Evolutionary conservation across 1,140 invertebrate species (phyloP), one percentile per base, ranked within the genome.

Genomic region (Macrobrachium rosenbergii): DNA sequence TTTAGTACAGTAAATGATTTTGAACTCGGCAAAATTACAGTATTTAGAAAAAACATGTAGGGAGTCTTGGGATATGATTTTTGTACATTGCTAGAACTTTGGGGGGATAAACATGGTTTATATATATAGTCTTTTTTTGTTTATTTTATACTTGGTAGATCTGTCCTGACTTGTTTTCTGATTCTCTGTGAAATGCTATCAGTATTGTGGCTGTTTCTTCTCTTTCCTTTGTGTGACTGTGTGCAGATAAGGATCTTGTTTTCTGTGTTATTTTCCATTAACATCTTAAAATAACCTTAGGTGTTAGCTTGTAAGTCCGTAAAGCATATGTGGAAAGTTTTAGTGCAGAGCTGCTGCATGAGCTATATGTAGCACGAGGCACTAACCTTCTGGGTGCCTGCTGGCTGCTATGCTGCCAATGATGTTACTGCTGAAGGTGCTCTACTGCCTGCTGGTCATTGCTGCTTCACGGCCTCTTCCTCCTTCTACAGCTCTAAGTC

Each of bases 391-490:
- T 64, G 79, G 79, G 79, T 81, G 79, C 63, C 79, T 81, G 79
- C 79, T 81, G 79, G 79, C 79, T 82, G 79, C 60, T 82, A 64
- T 37, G 17, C 62, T 63, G 63, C 76, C 64, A 52, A 64, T 82
- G 67, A 64, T 82, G 67, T 67, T 82, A 62, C 69, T 63, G 64
- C 45, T 72, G 69, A 52, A 52, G 52, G 52, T 52, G 52, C 52
- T 52, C 69, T 72, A 72, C 69, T 83, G 82, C 79, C 79, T 89
- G 85, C 94, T 94, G 94, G 93, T 94, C 94, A 92, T 93, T 94
- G 92, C 93, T 93, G 92, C 93, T 93, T 90, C 93, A 93, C 91
- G 88, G 83, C 80, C 91, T 92, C 88, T 92, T 94, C 91, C 64
- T 88, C 90, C 88, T 69, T 77, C 77, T 78, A 77, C 89, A 88